Evolutionary conservation across 2,797 vertebrate genomes (phyloP), one percentile per base, ranked within the genome.

Genomic region (Apogon hyalosoma): DNA sequence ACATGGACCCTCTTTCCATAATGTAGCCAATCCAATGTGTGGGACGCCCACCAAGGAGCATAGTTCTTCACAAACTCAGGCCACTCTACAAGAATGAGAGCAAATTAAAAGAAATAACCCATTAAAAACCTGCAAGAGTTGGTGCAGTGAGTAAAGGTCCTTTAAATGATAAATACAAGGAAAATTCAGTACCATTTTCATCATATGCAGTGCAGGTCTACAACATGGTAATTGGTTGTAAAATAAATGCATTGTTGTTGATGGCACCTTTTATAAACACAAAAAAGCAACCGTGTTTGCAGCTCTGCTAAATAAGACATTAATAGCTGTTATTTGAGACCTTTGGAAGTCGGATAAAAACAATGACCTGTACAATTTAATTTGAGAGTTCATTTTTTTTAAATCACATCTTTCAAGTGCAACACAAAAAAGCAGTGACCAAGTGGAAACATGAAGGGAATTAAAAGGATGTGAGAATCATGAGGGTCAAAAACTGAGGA

Each of bases 41-140:
- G 97, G 0, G 97, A 97, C 0, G 96, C 97, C 98, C 98, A 99
- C 97, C 97, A 99, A 0, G 98, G 98, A 0, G 96, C 95, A 0
- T 98, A 98, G 91, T 97, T 98, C 62, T 94, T 95, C 77, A 99
- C 97, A 0, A 99, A 99, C 84, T 99, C 97, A 0, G 98, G 98
- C 98, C 98, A 99, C 81, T 99, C 98, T 99, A 94, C 16, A 83
- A 50, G 56, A 70, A 68, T 1, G 15, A 81, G 52, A 61, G 0
- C 1, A 41, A 3, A 12, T 3, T 15, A 36, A 51, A 54, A 58
- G 2, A 50, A 59, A 50, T 11, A 50, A 36, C 0, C 14, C 14
- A 4, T 43, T 43, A n/a, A 58, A 3, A 7, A 21, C 2, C 3
- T 39, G n/a, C 43, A n/a, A 41, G 49, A 16, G 11, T 11, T 4